Evolutionary conservation across 2,797 vertebrate species (phyloP), one percentile per base, ranked within the genome.

Genomic region (Anguilla obscura): DNA sequence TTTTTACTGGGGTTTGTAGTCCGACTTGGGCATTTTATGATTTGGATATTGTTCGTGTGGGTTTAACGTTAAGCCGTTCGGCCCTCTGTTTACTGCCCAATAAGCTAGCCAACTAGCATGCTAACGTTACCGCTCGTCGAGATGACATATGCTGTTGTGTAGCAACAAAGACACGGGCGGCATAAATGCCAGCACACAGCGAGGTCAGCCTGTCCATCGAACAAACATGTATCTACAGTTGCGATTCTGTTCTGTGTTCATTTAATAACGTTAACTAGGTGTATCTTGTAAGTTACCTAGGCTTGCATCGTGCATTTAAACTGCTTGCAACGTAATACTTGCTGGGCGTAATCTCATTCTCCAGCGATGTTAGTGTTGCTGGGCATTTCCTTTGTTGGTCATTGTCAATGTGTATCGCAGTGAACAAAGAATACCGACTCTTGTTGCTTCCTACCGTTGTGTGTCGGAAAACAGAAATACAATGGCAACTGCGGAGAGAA

Each of bases 11-110:
- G 69, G 40, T 69, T 63, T 6, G 21, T 5, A 58, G 60, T 30
- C 24, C 9, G 36, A 50, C 14, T 0, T 52, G 27, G 24, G 85
- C 45, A 45, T 27, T 69, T 48, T 52, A 9, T 48, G 40, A 21
- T 50, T 50, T 30, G n/a, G 45, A 10, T 71, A 36, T 71, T 74
- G 14, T 50, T 48, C 12, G 63, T 48, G 40, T 14, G 40, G 30
- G 1, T 63, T 85, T 66, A 48, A 48, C 14, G 24, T 45, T 69
- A 69, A 27, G n/a, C n/a, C 10, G 66, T 12, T 50, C n/a, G 85
- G 85, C 40, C 58, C 85, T 85, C 85, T 85, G 56, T 85, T 85
- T 85, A 45, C 27, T 85, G 85, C 8, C 33, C 56, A 85, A 30
- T 6, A 60, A 60, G 58, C 84, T 54, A 82, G 9, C 54, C 54